Base-by-base conservation (phyloP, 2,888 invertebrate genomes). In the Timema cristinae region DNA sequence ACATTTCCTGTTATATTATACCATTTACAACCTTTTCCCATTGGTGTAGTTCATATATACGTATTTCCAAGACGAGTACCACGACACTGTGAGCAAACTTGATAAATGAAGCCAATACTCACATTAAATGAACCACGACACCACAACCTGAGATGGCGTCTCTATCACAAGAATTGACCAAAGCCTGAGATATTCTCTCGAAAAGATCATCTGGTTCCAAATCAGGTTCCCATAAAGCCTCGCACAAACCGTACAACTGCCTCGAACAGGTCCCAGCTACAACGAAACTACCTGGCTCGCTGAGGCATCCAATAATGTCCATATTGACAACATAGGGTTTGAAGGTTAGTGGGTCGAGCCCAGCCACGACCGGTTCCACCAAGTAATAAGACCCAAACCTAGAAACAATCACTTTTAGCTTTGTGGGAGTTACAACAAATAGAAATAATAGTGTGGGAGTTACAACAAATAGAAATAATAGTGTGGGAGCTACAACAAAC, bases 91-190 rank as follows among this genome's bases (percentile, higher is more conserved):
- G 32, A 32, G 32, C 2, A 32, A 32, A 1, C 32, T 32, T 32
- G 32, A 32, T 32, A 32, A 1, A 32, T 32, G 1, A 32, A 1
- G 4, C 32, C 49, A 66, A 69, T 74, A 84, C 88, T 87, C 82
- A 91, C 90, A 98, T 93, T 75, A 98, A 89, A 82, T 97, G 92
- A 71, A 99, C 97, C 50, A 95, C 88, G 2, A 94, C 98, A 75
- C 99, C 99, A 98, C 98, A 98, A 81, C 99, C 99, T 75, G 97
- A 96, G 78, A 94, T 91, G 7, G 98, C 98, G 85, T 99, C 98
- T 77, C 99, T 89, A 82, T 99, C 98, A 73, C 94, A 93, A 0
- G 98, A 97, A 83, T 97, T 98, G 73, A 99, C 89, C 79, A 99
- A 84, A 51, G 98, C 92, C 86, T 99, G 93, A 70, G 98, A 94